These are phyloP conservation scores for Panurus biarmicus DNA, from an alignment of 2,113 vertebrate species.

Conservation along the genomic window DNA sequence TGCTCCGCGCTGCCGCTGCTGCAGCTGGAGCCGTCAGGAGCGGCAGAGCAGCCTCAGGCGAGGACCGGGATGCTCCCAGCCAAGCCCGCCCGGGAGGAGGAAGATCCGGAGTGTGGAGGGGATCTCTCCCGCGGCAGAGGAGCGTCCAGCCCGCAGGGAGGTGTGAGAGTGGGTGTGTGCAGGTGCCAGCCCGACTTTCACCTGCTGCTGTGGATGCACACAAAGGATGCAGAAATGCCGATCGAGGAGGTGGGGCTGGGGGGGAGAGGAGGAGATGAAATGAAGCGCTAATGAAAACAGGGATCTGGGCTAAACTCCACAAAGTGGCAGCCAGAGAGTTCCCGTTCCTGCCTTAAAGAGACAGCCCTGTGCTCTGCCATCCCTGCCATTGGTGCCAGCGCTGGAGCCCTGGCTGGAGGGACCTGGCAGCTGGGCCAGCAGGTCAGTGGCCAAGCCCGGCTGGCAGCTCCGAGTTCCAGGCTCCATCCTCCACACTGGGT, in stretches of 20 bases:
- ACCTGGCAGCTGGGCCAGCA: neutral
- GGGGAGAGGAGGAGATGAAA: neutral
- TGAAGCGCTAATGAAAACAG: neutral
- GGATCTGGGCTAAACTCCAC: neutral
- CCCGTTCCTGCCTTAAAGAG: neutral
- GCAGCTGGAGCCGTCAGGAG: neutral
- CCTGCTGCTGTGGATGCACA: neutral
- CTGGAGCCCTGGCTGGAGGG: neutral
- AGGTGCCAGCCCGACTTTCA: neutral
- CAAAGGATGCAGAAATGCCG: slow-evolving; percentile 8
- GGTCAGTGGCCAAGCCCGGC: neutral
- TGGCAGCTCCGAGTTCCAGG: accelerated
- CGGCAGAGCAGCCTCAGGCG: neutral
- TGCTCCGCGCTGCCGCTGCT: neutral
- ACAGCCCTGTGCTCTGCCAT: neutral
- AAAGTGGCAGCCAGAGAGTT: slow-evolving; percentile 22
- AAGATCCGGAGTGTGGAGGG: neutral
- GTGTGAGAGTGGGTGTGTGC: neutral
- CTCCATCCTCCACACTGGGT: accelerated
- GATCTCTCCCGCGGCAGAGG: neutral
- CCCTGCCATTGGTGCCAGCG: neutral
- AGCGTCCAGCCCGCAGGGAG: neutral
- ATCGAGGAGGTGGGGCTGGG: slow-evolving; percentile 35
- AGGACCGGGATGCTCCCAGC: neutral
- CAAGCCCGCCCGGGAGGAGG: neutral